Evolutionary conservation across 1,140 invertebrate genomes (phyloP), one percentile per base, ranked within the genome.

Genomic region (Anoplophora glabripennis): DNA sequence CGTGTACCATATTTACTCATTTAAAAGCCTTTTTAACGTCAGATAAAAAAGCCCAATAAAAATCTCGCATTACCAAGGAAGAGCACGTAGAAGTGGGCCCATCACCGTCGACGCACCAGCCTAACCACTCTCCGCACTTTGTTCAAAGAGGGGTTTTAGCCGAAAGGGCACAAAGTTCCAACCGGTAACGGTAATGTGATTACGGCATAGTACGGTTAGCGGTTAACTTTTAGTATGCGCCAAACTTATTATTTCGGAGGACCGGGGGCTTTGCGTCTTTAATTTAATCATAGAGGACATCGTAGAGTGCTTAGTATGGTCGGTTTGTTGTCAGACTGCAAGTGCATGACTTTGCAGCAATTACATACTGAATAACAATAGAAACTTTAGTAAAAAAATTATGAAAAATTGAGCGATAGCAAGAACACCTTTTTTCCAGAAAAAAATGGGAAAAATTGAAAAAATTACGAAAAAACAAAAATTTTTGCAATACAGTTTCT

Each of bases 171-270:
- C 52, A 42, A 53, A 53, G 52, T 53, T 53, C 52, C 40, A 53
- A 53, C 52, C 52, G 15, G 52, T 53, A 57, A 57, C 54, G 44
- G 54, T 57, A 57, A 57, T 57, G 44, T 57, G 54, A 57, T 57
- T 57, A 57, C 54, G 37, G 44, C 44, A 46, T 44, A 28, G 21
- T 57, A 47, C 44, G 44, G 42, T 57, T 57, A 57, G 44, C 40
- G 44, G 54, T 47, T 57, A 57, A 57, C 54, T 57, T 57, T 57
- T 57, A 46, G 21, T 28, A 57, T 37, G 54, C 54, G 17, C 48
- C 54, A 21, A 57, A 47, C 15, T 47, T 45, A 57, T 57, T 57
- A 57, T 57, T 46, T 11, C 44, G 11, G 2, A 37, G 14, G 41
- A 37, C 36, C 9, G 21, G 21, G 21, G 5, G 21, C 21, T 28